Base-by-base conservation (phyloP, 2,797 vertebrate species). In the Crax fasciolata region DNA sequence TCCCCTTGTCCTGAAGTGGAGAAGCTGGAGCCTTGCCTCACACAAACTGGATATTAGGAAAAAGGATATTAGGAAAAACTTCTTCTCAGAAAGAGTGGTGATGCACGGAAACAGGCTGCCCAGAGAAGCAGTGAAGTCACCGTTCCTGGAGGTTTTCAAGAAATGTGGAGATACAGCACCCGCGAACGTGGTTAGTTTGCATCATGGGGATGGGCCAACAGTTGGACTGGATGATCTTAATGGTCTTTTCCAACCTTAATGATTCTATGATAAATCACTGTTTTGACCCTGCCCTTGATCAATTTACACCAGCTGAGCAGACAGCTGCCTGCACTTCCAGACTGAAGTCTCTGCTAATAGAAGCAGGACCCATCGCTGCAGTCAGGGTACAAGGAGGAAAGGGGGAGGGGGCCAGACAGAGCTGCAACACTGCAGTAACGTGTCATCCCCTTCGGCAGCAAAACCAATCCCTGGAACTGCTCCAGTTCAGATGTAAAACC, bases 371-470 rank as follows among this genome's bases (percentile, higher is more conserved):
- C 25, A 27, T 63, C 0, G 0, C n/a, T 18, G 19, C 16, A 84
- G 38, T 20, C 13, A 4, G 21, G 4, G 17, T 44, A 18, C 2
- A 0, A 67, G 75, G 30, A 86, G 17, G 21, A 67, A 1, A 4
- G 20, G 2, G 11, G 43, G 16, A 52, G 5, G 43, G 16, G 55
- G 5, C 25, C 3, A 8, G 39, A 25, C 48, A 83, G 52, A 87
- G 24, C 30, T 11, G 6, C 41, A 76, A 24, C 4, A 0, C 4
- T 0, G 2, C 38, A 27, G 15, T 0, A 0, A 30, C 13, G n/a
- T 27, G 5, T 4, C 38, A 25, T 27, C 59, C 6, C 7, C 61
- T 32, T 5, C 1, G 0, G 66, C 32, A 57, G 57, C 38, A 74
- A 49, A 66, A 49, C 1, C 0, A 2, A 43, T 2, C 65, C 49